Base-by-base conservation (phyloP, 2,113 vertebrate genomes). In the Atrichornis clamosus region DNA sequence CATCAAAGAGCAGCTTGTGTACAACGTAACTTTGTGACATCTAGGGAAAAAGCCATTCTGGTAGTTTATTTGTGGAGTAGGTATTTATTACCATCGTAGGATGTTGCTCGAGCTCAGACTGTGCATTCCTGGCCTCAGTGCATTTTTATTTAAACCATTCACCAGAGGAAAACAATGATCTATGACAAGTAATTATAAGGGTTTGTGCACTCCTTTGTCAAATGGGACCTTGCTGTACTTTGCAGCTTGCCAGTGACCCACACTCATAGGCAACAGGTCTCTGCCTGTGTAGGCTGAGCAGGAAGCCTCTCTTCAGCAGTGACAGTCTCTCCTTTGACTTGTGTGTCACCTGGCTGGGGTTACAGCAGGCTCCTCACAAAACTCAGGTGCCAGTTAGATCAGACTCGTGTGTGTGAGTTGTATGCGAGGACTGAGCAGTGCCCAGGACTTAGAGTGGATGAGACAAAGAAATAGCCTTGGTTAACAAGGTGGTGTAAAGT, bases 381-480 rank as follows among this genome's bases (percentile, higher is more conserved):
- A 24, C 8, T n/a, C 35, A 16, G 55, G 9, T 65, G 59, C 64
- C 74, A 76, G 6, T 10, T 30, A 26, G 41, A 74, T 47, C 16
- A 56, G 74, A 6, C 10, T 53, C 5, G 3, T 49, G 46, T 26
- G 44, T 23, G 15, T 0, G 3, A 35, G 30, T 46, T 4, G 1
- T 7, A 3, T 2, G 46, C 6, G 65, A 82, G 60, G 24, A 18
- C 24, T 9, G 59, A 83, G 72, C 58, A 56, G 50, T 0, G 1
- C 32, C 15, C 0, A 0, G 11, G 10, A 0, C 3, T 32, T 80
- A 50, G 28, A 55, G 73, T 7, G 22, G 23, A 7, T 13, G 58
- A 47, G 69, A 17, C 30, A 39, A 39, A 79, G 56, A 64, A 47
- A 11, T 20, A 53, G 50, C 50, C 37, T n/a, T 2, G 0, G 5